Conservation (phyloP, 1,140 invertebrate genomes). For the Bombus cullumanus region DNA sequence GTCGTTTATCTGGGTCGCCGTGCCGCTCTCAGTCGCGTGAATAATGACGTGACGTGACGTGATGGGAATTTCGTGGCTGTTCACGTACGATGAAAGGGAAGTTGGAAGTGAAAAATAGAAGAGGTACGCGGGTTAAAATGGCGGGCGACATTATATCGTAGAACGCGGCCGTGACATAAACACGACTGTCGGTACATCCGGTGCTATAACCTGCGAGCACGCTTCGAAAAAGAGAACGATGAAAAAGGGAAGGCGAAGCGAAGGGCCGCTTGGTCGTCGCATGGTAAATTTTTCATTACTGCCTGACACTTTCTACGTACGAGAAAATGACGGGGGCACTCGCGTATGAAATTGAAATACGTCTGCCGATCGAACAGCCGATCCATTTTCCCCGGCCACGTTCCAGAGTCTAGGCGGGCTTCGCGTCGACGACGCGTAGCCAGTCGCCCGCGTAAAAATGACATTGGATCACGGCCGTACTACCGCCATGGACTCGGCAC, state of each 20-base stretch:
- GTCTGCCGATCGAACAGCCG: conserved; percentile 64
- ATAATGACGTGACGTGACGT: conserved; percentile 22
- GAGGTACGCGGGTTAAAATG: conserved; percentile 12
- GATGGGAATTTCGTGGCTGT: conserved; percentile 11
- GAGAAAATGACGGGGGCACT: conserved; percentile 68
- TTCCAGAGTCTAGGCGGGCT: background rate
- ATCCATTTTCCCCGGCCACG: conserved; percentile 56
- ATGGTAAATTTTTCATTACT: conserved; percentile 74
- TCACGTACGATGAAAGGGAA: conserved; percentile 6
- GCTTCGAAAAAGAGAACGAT: background rate
- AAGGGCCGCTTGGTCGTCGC: conserved; percentile 16
- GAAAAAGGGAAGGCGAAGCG: background rate
- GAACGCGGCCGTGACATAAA: background rate
- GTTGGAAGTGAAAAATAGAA: background rate
- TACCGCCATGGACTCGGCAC: conserved; percentile 1
- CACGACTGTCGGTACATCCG: conserved; percentile 15
- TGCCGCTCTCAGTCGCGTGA: background rate
- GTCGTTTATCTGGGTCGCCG: background rate
- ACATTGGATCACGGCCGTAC: conserved; percentile 42
- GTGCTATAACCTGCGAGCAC: background rate
- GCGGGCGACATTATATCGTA: conserved; percentile 10
- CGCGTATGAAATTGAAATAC: conserved; percentile 74
- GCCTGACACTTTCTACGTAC: conserved; percentile 65
- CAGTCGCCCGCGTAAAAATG: conserved; percentile 54
- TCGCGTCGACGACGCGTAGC: background rate